Percentiles rank a stretch among this genome's conserved stretches.
Conservation (phyloP, 2,888 invertebrate species). For the Morpho achilles region DNA sequence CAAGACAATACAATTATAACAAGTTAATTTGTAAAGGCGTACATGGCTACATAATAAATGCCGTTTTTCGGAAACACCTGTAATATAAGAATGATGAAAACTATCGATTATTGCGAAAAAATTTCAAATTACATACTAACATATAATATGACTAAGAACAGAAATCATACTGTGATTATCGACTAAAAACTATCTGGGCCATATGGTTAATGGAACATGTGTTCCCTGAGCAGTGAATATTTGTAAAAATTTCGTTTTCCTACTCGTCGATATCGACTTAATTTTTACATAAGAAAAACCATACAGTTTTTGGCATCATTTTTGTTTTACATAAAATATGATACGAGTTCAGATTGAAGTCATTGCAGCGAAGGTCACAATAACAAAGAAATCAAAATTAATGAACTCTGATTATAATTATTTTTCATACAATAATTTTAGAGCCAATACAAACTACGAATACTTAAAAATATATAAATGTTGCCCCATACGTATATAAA, state of each 20-base stretch:
- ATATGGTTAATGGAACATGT: constrained; percentile 5
- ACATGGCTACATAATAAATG: constrained; percentile 9
- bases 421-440: constrained; percentile 4
- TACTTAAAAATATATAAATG: neutral
- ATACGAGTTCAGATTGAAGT: too few species aligned
- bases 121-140: constrained; percentile 5
- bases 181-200: constrained; percentile 7
- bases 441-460: constrained; percentile 13
- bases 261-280: constrained; percentile 14
- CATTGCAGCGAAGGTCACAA: too few species aligned
- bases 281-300: constrained; percentile 17
- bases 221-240: constrained; percentile 22
- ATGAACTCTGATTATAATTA: constrained; percentile 13
- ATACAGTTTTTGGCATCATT: constrained; percentile 25
- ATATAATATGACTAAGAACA: constrained; percentile 3
- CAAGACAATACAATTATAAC: neutral
- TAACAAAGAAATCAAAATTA: neutral
- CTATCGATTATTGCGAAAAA: neutral
- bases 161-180: constrained; percentile 13
- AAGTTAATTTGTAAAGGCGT: neutral
- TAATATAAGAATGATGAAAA: neutral
- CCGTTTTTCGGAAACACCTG: constrained; percentile 3
- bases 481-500: constrained; percentile 2
- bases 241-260: constrained; percentile 10
- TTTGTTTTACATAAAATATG: too few species aligned